These are phyloP conservation scores for Eupithecia insigniata DNA, from an alignment of 2,888 invertebrate species.

Conservation along the genomic window DNA sequence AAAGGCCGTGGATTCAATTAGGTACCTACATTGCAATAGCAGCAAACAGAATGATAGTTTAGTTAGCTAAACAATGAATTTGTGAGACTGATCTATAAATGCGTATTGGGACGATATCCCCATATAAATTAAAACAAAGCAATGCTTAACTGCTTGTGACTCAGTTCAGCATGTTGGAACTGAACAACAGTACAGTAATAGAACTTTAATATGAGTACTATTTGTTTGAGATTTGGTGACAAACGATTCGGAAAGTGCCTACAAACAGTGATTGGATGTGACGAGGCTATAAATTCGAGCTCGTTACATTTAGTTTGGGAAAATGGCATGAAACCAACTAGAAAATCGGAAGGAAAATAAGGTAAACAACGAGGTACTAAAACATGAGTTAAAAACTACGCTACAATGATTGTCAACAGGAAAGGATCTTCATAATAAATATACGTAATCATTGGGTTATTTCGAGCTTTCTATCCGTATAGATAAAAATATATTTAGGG, in stretches of 20 bases:
- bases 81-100: constrained; percentile 21
- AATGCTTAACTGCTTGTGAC: constrained; percentile 38
- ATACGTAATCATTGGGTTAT: not conserved
- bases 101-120: constrained; percentile 39
- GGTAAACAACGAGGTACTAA: not conserved
- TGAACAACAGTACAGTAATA: constrained; percentile 26
- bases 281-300: not conserved
- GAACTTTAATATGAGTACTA: constrained; percentile 14
- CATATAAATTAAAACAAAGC: constrained; percentile 42
- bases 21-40: too few species aligned
- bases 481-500: not conserved
- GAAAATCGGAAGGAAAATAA: not conserved
- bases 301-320: not conserved
- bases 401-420: not conserved
- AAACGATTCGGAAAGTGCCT: constrained; percentile 14
- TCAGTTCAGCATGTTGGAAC: constrained; percentile 33
- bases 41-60: not conserved
- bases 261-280: constrained; percentile 17
- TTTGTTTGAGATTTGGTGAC: constrained; percentile 27
- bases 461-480: not conserved
- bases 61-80: constrained; percentile 20
- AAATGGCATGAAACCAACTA: constrained; percentile 2
- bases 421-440: not conserved
- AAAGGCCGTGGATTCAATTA: not conserved
- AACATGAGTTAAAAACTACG: not conserved